Evolutionary conservation across 2,888 invertebrate species (phyloP).

Genomic region (Coleophora deauratella): DNA sequence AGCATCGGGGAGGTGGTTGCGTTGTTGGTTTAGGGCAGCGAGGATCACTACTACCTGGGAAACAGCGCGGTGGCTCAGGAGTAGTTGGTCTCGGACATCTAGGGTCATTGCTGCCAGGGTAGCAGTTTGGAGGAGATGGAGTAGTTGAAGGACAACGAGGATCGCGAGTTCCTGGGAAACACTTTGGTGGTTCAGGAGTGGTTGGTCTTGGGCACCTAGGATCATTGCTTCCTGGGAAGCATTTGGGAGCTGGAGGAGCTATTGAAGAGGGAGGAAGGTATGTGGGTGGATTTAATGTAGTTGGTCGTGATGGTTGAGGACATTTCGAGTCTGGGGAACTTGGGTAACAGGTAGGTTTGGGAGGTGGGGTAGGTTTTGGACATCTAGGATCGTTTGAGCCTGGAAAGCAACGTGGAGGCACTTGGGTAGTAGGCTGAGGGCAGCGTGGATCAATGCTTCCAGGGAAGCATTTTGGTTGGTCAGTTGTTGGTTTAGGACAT

Average conservation of each 20-base stretch:
- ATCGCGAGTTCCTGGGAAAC: slow-evolving; percentile 32
- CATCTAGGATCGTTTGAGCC: slow-evolving; percentile 21
- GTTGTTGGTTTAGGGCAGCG: slow-evolving; percentile 26
- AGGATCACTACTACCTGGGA: slow-evolving; percentile 26
- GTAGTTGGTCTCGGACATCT: slow-evolving; percentile 22
- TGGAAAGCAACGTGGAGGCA: slow-evolving; percentile 23
- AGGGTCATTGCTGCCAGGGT: slow-evolving; percentile 27
- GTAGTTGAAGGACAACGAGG: slow-evolving; percentile 26
- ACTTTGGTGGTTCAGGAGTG: slow-evolving; percentile 21
- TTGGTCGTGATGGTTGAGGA: slow-evolving; percentile 23
- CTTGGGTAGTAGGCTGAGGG: slow-evolving; percentile 25
- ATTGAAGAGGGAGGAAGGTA: slow-evolving; percentile 25
- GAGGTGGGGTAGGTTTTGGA: slow-evolving; percentile 22
- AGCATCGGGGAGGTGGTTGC: slow-evolving; percentile 20
- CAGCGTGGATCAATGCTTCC: slow-evolving; percentile 24
- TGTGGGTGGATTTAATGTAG: slow-evolving; percentile 24
- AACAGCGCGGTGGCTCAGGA: slow-evolving; percentile 15
- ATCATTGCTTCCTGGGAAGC: slow-evolving; percentile 28
- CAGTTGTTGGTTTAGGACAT: slow-evolving; percentile 22
- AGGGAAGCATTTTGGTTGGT: slow-evolving; percentile 27
- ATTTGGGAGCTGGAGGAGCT: slow-evolving; percentile 20
- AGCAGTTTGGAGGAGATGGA: slow-evolving; percentile 20
- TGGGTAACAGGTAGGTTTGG: slow-evolving; percentile 27
- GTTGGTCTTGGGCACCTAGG: slow-evolving; percentile 32
- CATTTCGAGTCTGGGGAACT: slow-evolving; percentile 24